phyloP scores from a whole-genome alignment of 2,113 vertebrate genomes.

The Lichenostomus cassidix region DNA sequence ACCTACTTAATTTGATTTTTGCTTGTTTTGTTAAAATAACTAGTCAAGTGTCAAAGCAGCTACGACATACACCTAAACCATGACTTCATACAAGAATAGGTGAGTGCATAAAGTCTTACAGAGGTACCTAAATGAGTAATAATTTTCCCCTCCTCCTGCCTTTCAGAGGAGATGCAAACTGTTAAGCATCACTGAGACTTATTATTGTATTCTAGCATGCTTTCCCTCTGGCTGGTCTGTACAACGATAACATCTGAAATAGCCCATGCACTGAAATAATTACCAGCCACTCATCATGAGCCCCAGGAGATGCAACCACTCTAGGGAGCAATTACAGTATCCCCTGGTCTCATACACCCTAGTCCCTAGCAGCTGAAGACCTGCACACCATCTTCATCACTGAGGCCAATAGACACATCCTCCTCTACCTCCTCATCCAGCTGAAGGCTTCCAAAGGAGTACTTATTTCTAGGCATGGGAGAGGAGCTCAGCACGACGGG shows the following conservation, averaged over 20 bases:
- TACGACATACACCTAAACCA: neutral
- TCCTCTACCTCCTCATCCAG: constrained; percentile 81
- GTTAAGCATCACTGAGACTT: neutral
- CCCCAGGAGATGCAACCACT: neutral
- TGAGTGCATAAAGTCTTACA: neutral
- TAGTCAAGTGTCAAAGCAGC: neutral
- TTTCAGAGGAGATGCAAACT: constrained; percentile 1
- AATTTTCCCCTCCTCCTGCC: neutral
- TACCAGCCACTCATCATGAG: neutral
- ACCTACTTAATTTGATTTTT: neutral
- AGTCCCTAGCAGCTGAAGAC: constrained; percentile 77
- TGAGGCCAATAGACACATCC: constrained; percentile 75
- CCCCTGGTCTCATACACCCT: neutral
- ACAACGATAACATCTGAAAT: neutral
- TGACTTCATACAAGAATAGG: neutral
- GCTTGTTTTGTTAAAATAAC: neutral
- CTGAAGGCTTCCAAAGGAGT: constrained; percentile 80
- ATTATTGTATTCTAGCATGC: neutral
- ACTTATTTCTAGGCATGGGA: constrained; percentile 76
- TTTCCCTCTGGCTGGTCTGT: neutral
- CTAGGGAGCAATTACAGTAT: neutral
- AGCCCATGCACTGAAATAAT: neutral
- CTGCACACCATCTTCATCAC: constrained; percentile 78
- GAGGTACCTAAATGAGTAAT: neutral
- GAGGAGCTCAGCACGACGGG: constrained; percentile 71